Base-by-base conservation (phyloP, 2,113 vertebrate genomes). In the Prionailurus bengalensis region DNA sequence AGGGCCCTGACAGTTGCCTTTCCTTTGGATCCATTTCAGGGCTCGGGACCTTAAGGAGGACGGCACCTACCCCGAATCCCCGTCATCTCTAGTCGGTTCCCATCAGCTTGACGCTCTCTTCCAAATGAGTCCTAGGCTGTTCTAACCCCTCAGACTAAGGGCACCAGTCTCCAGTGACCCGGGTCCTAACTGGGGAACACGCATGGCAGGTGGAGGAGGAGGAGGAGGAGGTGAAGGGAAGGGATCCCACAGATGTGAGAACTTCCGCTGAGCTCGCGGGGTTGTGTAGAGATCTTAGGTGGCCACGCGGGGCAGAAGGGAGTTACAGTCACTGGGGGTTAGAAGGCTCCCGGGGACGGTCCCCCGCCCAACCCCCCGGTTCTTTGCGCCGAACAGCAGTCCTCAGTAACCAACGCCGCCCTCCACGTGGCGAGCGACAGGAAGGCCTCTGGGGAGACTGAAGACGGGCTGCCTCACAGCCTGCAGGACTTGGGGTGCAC, bases 51-150 rank as follows among this genome's bases (percentile, higher is more conserved):
- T 13, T 65, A 45, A 29, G 0, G 21, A 74, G 21, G 92, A 15
- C 10, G 2, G 1, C 48, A 29, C 19, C 15, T 1, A 1, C 2
- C 86, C 9, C 0, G 7, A 25, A 53, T 2, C 21, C 45, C 71
- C 39, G 1, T 23, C 0, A 1, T 1, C 11, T 6, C 0, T 0
- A 9, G 66, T 1, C 11, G 48, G 65, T 4, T 13, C 16, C 4
- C 39, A 3, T 3, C 29, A n/a, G 39, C 45, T 61, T 29, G 11
- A 3, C 0, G 0, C 7, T 17, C 25, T 66, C 21, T 79, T 53
- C 19, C 7, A 0, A 42, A 39, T 4, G 3, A 7, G 31, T 0
- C 4, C 4, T 0, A 14, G 39, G 48, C 33, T 15, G 31, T 29
- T 33, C 39, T 16, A 9, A n/a, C 1, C 13, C 48, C 74, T 45